Evolutionary conservation across 2,797 vertebrate genomes (phyloP).

Genomic region (Peromyscus eremicus): DNA sequence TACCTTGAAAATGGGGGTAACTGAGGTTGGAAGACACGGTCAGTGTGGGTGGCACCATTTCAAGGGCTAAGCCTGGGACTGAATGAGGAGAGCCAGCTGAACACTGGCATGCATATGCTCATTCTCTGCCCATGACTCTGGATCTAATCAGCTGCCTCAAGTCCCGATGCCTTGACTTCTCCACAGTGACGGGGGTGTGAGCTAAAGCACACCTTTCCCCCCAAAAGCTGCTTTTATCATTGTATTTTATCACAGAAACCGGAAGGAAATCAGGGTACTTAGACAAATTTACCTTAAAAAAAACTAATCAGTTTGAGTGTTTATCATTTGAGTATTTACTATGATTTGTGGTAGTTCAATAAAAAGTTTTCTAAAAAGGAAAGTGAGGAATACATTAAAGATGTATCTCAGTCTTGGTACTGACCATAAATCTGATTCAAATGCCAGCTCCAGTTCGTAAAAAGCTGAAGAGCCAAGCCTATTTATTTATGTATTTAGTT

Average conservation of each 20-base stretch:
- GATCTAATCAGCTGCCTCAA: background rate
- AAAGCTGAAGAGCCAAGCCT: background rate
- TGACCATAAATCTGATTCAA: conserved; percentile 35
- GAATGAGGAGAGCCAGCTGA: background rate
- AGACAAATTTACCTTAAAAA: background rate
- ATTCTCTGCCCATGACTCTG: background rate
- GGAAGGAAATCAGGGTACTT: background rate
- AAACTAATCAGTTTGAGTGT: background rate
- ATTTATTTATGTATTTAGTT: background rate
- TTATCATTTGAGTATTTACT: background rate
- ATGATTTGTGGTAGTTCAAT: background rate
- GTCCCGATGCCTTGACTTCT: background rate
- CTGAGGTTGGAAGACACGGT: background rate
- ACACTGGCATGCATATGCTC: background rate
- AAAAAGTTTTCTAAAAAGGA: background rate
- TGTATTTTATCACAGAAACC: background rate
- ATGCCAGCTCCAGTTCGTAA: background rate
- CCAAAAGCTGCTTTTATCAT: background rate
- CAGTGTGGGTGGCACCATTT: background rate
- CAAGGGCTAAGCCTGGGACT: too few relatives aligned
- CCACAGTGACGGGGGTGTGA: background rate
- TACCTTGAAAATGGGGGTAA: background rate
- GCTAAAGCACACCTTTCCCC: background rate
- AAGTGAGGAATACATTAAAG: background rate
- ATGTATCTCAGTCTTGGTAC: background rate